Base-by-base conservation (phyloP, 2,888 invertebrate genomes). In the Melipona beecheii region DNA sequence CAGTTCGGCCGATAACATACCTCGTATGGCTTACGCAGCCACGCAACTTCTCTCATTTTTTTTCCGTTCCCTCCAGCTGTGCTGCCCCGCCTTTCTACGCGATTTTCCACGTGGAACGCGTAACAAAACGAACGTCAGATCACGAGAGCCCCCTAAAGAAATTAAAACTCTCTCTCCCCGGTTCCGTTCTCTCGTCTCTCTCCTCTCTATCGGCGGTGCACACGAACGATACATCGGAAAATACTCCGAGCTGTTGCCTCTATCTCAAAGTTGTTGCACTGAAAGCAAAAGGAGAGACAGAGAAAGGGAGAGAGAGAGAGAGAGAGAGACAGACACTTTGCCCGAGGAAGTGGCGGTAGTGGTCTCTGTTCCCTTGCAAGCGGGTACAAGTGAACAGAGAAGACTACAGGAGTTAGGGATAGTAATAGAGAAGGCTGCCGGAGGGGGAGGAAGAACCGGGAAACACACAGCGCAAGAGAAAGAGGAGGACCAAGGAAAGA, bases 131-230 rank as follows among this genome's bases (percentile, higher is more conserved):
- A 60, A 52, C 50, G 75, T 60, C 76, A n/a, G 24, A 76, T 56
- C 60, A 31, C 71, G 70, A 54, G 27, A 31, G 31, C 31, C 21
- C 70, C 52, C 68, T 21, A 72, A 87, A 75, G 80, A 87, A 87
- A 87, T 87, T 87, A 87, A 87, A 87, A 80, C 81, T 81, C 71
- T 65, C 56, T n/a, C 64, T 66, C 21, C 71, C 56, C 58, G 24
- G 36, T 43, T 71, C 56, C 36, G 15, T 19, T 66, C 36, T n/a
- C n/a, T 65, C 50, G 60, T 31, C n/a, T 43, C 6, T 21, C 50
- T 62, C 62, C 43, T 54, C 54, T 66, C 36, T 36, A 36, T 36
- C 36, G 36, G 9, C 36, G 36, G 36, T 36, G 36, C 36, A 36
- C n/a, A 43, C 19, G 5, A 36, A 36, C 62, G 68, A 68, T 72